Conservation (phyloP, 1,140 invertebrate species). For the Drosophila kurseongensis region DNA sequence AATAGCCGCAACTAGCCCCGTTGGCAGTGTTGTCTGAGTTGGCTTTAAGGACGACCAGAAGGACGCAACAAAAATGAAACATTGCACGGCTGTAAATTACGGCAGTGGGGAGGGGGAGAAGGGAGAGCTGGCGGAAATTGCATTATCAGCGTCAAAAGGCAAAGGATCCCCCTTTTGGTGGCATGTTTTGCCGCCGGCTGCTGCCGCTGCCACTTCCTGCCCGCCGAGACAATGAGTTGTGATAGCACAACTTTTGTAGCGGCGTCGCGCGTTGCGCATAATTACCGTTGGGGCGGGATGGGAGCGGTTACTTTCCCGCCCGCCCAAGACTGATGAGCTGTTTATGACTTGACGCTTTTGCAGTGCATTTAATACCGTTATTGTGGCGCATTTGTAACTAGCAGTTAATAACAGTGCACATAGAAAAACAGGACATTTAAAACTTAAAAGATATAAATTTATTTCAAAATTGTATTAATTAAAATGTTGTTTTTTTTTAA, state of each 20-base stretch:
- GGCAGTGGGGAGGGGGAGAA: conserved; percentile 9
- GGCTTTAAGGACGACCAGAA: conserved; percentile 49
- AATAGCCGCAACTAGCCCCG: conserved; percentile 60
- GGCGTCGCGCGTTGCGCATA: conserved; percentile 69
- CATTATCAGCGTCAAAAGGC: conserved; percentile 82
- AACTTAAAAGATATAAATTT: no score
- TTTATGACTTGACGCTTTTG: conserved; percentile 79
- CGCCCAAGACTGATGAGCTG: conserved; percentile 76
- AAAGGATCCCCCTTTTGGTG: conserved; percentile 33
- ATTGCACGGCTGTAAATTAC: conserved; percentile 81
- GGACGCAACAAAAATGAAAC: conserved; percentile 70
- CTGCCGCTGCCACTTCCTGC: conserved; percentile 69
- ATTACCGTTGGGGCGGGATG: conserved; percentile 51
- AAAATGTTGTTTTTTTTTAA: no score
- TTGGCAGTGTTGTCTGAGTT: conserved; percentile 33
- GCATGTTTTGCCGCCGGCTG: conserved; percentile 66
- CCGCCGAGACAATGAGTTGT: conserved; percentile 77
- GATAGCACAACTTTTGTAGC: conserved; percentile 74
- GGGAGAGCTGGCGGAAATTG: conserved; percentile 65
- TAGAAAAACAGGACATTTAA: not conserved
- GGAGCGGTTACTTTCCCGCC: conserved; percentile 8
- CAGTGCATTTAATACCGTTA: conserved; percentile 71
- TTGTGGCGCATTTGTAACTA: conserved; percentile 69
- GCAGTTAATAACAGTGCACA: conserved; percentile 62
- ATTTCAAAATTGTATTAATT: no score